Percentiles rank a stretch among this genome's conserved stretches.
Evolutionary conservation across 2,113 vertebrate genomes (phyloP).

Genomic region (Coryphaenoides rupestris): DNA sequence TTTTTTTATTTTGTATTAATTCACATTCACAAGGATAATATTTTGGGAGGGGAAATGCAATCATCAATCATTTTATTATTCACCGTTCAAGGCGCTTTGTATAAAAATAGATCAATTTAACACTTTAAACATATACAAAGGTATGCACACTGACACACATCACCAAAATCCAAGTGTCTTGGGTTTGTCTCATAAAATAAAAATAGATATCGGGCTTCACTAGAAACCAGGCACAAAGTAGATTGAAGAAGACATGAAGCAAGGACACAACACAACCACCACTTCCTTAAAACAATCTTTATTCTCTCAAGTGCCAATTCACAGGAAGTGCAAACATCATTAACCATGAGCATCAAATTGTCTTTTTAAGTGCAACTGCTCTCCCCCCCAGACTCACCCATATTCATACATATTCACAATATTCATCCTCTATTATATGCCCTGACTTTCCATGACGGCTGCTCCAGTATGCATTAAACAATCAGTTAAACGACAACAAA

Average conservation of each 20-base stretch:
- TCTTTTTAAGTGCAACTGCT: conserved; percentile 38
- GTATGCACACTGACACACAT: too few relatives aligned
- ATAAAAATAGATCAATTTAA: too few relatives aligned
- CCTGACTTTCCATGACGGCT: conserved; percentile 20
- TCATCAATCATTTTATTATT: too few relatives aligned
- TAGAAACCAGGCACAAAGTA: not conserved
- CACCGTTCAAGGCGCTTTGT: too few relatives aligned
- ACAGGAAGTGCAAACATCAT: conserved; percentile 63
- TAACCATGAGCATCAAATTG: conserved; percentile 27
- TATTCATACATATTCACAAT: too few relatives aligned
- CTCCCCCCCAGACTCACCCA: conserved; percentile 32
- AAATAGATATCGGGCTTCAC: too few relatives aligned
- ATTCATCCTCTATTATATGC: conserved; percentile 1
- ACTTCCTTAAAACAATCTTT: conserved; percentile 73
- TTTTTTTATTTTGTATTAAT: too few relatives aligned
- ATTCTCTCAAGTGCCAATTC: conserved; percentile 69
- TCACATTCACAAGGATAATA: too few relatives aligned
- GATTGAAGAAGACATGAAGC: not conserved
- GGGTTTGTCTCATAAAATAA: too few relatives aligned
- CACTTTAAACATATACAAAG: too few relatives aligned
- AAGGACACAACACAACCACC: not conserved
- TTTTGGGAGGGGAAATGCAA: too few relatives aligned
- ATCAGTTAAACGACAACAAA: conserved; percentile 43
- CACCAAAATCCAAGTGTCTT: too few relatives aligned
- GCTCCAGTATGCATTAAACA: conserved; percentile 37